Evolutionary conservation across 2,797 vertebrate species (phyloP).

Genomic region (Taenioides sp.): DNA sequence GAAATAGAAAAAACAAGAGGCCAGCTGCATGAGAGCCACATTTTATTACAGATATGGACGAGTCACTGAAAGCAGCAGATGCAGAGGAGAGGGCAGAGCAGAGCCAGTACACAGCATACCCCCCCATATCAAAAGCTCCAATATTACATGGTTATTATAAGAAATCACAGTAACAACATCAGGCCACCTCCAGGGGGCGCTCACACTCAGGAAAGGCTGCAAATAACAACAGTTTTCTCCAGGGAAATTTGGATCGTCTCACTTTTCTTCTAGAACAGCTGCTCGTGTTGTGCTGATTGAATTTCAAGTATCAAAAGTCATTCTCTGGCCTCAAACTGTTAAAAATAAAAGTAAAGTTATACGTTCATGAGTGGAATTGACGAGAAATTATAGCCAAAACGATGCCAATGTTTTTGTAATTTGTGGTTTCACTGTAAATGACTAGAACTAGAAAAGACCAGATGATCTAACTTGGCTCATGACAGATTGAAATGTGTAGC

Average conservation of each 20-base stretch:
- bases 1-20: neutral
- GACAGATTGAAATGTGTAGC: too few species aligned
- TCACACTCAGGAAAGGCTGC: conserved; percentile 25
- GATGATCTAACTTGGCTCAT: too few species aligned
- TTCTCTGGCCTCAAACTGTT: neutral
- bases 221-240: conserved; percentile 3
- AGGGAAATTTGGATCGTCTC: neutral
- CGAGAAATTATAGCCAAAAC: neutral
- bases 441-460: too few species aligned
- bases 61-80: conserved; percentile 1
- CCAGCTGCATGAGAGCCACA: neutral
- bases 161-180: conserved; percentile 43
- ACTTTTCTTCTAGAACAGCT: neutral
- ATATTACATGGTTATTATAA: conserved; percentile 38
- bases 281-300: neutral
- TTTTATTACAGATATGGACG: neutral
- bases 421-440: neutral
- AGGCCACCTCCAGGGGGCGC: conserved; percentile 11
- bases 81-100: neutral
- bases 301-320: neutral
- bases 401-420: neutral
- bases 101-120: neutral
- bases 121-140: conserved; percentile 50
- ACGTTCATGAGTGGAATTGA: neutral
- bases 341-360: neutral